Percentiles rank a stretch among this genome's conserved stretches.
These are phyloP conservation scores for Lepidocyrtoides sp. DNA, from an alignment of 2,888 invertebrate genomes.

Conservation along the genomic window DNA sequence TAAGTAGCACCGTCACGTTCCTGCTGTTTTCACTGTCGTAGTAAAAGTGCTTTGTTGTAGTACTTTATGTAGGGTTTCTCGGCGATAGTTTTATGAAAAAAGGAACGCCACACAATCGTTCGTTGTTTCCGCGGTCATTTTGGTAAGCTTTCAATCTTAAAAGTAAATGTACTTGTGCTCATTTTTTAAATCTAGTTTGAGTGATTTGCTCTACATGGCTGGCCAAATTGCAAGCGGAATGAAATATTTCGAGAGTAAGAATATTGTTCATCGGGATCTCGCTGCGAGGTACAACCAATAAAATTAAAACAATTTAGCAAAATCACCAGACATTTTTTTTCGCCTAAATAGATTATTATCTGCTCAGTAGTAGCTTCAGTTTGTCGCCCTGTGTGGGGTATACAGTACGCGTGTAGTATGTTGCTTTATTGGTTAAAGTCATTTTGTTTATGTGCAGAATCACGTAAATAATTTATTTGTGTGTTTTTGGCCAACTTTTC, in stretches of 20 bases:
- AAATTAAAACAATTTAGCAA: not conserved
- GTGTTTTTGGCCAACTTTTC: not conserved
- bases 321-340: not conserved
- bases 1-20: no score
- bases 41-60: not conserved
- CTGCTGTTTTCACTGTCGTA: not conserved
- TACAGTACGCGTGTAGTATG: not conserved
- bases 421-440: not conserved
- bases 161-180: not conserved
- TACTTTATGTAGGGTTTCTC: no score
- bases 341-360: not conserved
- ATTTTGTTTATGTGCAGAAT: not conserved
- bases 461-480: slow-evolving; percentile 44
- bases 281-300: slow-evolving; percentile 90
- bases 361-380: no score
- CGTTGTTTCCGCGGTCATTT: not conserved
- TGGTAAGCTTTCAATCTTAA: slow-evolving; percentile 16
- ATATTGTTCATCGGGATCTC: slow-evolving; percentile 96
- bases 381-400: not conserved
- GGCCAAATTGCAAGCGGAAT: slow-evolving; percentile 96
- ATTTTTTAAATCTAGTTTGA: slow-evolving; percentile 84
- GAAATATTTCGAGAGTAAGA: slow-evolving; percentile 94
- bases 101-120: not conserved
- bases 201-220: slow-evolving; percentile 92
- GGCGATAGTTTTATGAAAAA: slow-evolving; percentile 1